These are phyloP conservation scores for Oncorhynchus masou DNA, from an alignment of 2,113 vertebrate genomes.

Conservation along the genomic window DNA sequence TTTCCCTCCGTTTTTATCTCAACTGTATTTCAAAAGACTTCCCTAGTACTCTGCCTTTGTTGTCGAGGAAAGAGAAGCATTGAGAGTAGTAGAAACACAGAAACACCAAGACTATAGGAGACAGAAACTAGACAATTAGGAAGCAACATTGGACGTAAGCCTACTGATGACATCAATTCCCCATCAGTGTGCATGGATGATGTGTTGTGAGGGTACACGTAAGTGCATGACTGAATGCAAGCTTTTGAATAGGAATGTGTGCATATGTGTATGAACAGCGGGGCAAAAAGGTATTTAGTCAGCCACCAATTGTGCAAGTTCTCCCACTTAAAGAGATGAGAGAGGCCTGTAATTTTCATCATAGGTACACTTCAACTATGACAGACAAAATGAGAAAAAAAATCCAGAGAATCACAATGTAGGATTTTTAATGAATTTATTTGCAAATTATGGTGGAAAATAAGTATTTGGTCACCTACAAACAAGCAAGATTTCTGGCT, in stretches of 20 bases:
- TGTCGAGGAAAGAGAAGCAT: slow-evolving; percentile 26
- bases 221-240: background rate
- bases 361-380: no score
- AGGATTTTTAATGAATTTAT: no score
- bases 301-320: no score
- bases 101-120: background rate
- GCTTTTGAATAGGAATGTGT: background rate
- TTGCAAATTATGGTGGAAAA: no score
- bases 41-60: slow-evolving; percentile 28
- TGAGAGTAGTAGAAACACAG: background rate
- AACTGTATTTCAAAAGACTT: slow-evolving; percentile 35
- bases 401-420: no score
- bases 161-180: background rate
- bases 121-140: background rate
- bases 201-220: background rate
- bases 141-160: slow-evolving; percentile 3
- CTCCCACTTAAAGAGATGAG: no score
- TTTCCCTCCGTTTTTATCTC: slow-evolving; percentile 47
- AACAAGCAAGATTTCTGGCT: no score
- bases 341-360: no score
- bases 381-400: no score
- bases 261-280: background rate
- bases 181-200: background rate
- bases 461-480: no score
- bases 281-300: no score